Base-by-base conservation (phyloP, 2,797 vertebrate species). In the Arnoldichthys spilopterus region DNA sequence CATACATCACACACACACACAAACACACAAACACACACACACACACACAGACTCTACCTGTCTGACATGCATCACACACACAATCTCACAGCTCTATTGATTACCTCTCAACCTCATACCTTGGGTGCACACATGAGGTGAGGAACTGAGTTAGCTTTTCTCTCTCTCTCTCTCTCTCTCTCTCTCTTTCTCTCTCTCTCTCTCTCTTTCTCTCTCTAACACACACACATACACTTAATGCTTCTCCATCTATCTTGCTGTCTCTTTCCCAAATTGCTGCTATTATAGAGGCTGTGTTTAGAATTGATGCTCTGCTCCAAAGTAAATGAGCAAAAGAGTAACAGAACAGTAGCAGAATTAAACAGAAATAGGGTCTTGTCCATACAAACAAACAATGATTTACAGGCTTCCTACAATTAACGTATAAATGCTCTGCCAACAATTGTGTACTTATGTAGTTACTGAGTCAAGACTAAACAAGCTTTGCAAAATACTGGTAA, bases 41-140 rank as follows among this genome's bases (percentile, higher is more conserved):
- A 58, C 51, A 59, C 53, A 22, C 37, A n/a, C 40, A 30, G 28
- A 16, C 56, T 22, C 58, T 45, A 71, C 58, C 59, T 63, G 47
- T 53, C 67, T 72, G 47, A 74, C 70, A 63, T 34, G 47, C 62
- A 73, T 73, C 62, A 73, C 77, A 73, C 64, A 82, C 34, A 78
- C 70, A 86, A 67, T 54, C 68, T 34, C 73, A 79, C 40, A 51
- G 64, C 78, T 78, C 81, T 76, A 87, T 88, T 80, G 73, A 75
- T 88, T 83, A 74, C 58, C 77, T 76, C 62, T 81, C 72, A 53
- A 43, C 76, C 63, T 76, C 12, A 6, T 45, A 78, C 68, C 69
- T 49, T 71, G 61, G 32, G 32, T 47, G 66, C 66, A 49, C 64
- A 45, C 43, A 28, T 72, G 49, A 72, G 51, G 61, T 43, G 40